Percentiles rank a stretch among this genome's conserved stretches.
These are phyloP conservation scores for Leucophora obtusa DNA, from an alignment of 2,888 invertebrate genomes.

Conservation along the genomic window DNA sequence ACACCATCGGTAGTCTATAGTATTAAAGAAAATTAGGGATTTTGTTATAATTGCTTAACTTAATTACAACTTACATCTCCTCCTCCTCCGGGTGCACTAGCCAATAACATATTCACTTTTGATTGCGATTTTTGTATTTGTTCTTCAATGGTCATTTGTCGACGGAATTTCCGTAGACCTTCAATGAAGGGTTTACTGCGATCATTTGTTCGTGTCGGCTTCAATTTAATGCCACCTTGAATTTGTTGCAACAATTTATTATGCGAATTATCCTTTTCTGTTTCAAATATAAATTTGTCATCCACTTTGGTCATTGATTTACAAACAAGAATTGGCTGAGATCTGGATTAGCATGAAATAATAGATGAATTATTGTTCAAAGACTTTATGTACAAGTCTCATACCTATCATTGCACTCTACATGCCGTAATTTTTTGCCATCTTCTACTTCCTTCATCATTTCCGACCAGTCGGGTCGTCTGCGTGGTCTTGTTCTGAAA, in stretches of 20 bases:
- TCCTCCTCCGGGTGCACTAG: constrained; percentile 11
- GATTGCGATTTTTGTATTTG: constrained; percentile 91
- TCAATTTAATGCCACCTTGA: constrained; percentile 86
- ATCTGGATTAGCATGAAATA: constrained; percentile 75
- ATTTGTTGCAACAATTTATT: constrained; percentile 90
- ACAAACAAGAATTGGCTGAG: constrained; percentile 82
- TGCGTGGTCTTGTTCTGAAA: constrained; percentile 84
- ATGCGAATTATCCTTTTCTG: constrained; percentile 89
- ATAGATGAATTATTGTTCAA: neutral
- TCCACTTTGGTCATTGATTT: constrained; percentile 84
- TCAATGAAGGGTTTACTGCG: constrained; percentile 90
- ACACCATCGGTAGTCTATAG: constrained; percentile 61
- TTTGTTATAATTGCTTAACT: neutral
- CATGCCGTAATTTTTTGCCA: constrained; percentile 88
- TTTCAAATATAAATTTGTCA: constrained; percentile 91
- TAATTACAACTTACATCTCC: constrained; percentile 32
- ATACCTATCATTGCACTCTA: constrained; percentile 90
- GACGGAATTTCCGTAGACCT: constrained; percentile 90
- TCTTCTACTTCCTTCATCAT: constrained; percentile 95
- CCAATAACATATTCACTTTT: constrained; percentile 79
- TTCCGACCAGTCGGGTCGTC: constrained; percentile 91
- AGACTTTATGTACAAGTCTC: neutral
- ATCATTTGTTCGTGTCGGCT: constrained; percentile 89
- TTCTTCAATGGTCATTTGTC: constrained; percentile 94
- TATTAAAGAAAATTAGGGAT: neutral